Conservation (phyloP, 2,113 vertebrate species). For the Misgurnus mizolepis region DNA sequence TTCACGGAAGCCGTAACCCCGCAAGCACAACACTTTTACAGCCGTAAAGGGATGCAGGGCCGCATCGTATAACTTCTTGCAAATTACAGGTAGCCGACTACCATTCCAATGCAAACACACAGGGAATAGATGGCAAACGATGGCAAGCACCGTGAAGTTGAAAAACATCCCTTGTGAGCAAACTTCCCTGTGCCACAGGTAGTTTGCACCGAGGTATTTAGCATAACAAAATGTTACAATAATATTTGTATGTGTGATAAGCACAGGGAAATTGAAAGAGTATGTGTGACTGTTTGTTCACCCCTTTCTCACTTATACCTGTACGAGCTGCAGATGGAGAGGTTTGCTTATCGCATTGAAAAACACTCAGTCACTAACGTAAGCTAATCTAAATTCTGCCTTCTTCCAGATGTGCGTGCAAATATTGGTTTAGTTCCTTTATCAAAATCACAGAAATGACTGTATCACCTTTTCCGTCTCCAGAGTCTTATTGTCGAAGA, state of each 20-base stretch:
- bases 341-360: constrained; percentile 34
- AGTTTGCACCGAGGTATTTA: constrained; percentile 41
- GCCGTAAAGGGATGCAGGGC: constrained; percentile 50
- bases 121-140: constrained; percentile 20
- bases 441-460: constrained; percentile 28
- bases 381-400: constrained; percentile 30
- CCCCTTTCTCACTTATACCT: constrained; percentile 25
- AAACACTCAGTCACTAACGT: constrained; percentile 15
- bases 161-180: not conserved
- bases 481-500: constrained; percentile 96
- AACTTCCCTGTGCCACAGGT: constrained; percentile 11
- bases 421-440: constrained; percentile 47
- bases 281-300: constrained; percentile 48
- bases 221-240: constrained; percentile 38
- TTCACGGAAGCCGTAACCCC: constrained; percentile 47
- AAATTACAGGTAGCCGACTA: constrained; percentile 58
- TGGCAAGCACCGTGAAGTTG: not conserved
- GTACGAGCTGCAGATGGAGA: constrained; percentile 54
- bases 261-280: constrained; percentile 40
- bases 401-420: constrained; percentile 29
- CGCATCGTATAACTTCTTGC: constrained; percentile 55
- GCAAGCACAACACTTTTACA: constrained; percentile 58
- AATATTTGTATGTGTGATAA: constrained; percentile 41
- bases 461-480: constrained; percentile 96
- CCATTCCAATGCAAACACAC: constrained; percentile 46